A percentile compares a stretch with the other conserved stretches of the same genome.
These are phyloP conservation scores for Pipra filicauda DNA, from an alignment of 2,113 vertebrate species.

Conservation along the genomic window DNA sequence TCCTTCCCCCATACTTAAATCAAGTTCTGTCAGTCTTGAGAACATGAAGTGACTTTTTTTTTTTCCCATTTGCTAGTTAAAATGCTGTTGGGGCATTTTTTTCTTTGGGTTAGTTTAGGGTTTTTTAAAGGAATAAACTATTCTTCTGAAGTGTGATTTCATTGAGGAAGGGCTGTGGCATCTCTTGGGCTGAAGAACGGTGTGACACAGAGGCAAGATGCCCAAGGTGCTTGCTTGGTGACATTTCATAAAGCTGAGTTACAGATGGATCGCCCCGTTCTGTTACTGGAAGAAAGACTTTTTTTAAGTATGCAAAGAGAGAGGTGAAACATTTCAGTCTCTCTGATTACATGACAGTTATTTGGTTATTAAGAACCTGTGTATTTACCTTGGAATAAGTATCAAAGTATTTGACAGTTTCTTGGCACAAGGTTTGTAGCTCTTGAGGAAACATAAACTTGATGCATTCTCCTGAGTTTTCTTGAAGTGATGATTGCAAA, in stretches of 20 bases:
- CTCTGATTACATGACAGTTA: background rate
- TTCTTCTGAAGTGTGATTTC: background rate
- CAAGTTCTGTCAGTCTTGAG: background rate
- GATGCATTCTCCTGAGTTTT: background rate
- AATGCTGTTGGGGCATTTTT: background rate
- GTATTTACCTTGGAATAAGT: background rate
- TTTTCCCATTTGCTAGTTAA: background rate
- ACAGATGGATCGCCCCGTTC: background rate
- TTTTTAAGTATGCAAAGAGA: background rate
- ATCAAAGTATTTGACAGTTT: background rate
- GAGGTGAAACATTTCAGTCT: background rate
- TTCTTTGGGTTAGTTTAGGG: background rate
- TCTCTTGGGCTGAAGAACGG: background rate
- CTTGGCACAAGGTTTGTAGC: background rate
- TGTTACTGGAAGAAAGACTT: background rate
- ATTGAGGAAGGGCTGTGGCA: accelerated
- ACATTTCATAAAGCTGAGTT: background rate
- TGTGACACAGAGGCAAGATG: background rate
- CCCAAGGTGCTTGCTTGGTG: background rate
- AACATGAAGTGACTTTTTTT: background rate
- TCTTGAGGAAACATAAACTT: background rate
- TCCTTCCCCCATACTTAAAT: background rate
- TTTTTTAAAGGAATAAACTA: background rate
- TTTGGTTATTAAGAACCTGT: background rate
- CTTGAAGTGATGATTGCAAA: background rate